Percentiles rank a stretch among this genome's conserved stretches.
Conservation (phyloP, 2,113 vertebrate genomes). For the Ellobius talpinus region DNA sequence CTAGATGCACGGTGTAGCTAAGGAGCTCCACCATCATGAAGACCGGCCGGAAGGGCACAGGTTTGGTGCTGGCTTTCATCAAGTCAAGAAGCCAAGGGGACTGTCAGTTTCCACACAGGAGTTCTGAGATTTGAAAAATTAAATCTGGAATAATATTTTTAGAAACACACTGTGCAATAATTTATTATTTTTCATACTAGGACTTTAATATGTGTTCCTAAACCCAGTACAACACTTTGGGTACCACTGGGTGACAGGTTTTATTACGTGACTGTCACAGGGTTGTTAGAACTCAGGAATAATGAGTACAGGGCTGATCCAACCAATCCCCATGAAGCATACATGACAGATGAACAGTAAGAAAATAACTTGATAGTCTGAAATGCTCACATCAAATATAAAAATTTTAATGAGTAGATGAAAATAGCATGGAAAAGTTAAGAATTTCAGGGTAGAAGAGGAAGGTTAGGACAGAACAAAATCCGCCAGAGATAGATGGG, state of each 20-base stretch:
- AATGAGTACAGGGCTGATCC: slow-evolving; percentile 37
- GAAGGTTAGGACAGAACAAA: background rate
- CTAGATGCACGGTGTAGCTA: background rate
- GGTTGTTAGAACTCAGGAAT: slow-evolving; percentile 27
- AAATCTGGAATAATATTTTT: slow-evolving; percentile 58
- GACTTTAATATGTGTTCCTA: slow-evolving; percentile 34
- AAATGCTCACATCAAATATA: slow-evolving; percentile 12
- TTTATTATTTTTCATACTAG: slow-evolving; percentile 40
- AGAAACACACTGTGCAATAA: background rate
- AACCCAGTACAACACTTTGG: background rate
- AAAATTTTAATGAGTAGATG: slow-evolving; percentile 39
- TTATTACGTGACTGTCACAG: slow-evolving; percentile 25
- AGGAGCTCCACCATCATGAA: slow-evolving; percentile 3
- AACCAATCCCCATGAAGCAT: background rate
- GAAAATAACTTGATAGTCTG: slow-evolving; percentile 43
- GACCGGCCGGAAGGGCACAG: background rate
- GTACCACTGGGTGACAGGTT: slow-evolving; percentile 60
- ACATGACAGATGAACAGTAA: background rate
- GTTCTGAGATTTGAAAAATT: slow-evolving; percentile 41
- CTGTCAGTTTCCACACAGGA: background rate
- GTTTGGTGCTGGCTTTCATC: background rate
- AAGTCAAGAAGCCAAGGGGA: background rate
- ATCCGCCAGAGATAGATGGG: background rate
- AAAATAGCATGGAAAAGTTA: slow-evolving; percentile 23
- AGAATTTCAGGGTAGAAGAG: slow-evolving; percentile 23